Percentiles rank a stretch among this genome's conserved stretches.
These are phyloP conservation scores for Sebastes vulpes DNA, from an alignment of 2,797 vertebrate genomes.

Conservation along the genomic window DNA sequence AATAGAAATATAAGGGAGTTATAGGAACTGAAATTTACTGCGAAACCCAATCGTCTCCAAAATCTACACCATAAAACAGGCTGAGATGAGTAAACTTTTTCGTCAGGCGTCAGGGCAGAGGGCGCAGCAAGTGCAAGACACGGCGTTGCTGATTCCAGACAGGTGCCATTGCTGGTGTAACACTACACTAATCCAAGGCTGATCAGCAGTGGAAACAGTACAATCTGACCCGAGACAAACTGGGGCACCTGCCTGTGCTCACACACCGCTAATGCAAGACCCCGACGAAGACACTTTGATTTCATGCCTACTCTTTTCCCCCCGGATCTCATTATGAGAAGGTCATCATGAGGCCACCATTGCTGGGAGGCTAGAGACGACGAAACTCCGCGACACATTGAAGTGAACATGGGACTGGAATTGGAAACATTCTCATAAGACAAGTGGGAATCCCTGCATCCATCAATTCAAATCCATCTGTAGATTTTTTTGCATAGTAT, in stretches of 20 bases:
- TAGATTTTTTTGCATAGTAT: not conserved
- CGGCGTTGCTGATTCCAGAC: constrained; percentile 52
- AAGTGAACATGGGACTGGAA: constrained; percentile 51
- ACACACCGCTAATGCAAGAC: constrained; percentile 52
- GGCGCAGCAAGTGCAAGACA: constrained; percentile 45
- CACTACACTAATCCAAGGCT: constrained; percentile 69
- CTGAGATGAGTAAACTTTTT: not conserved
- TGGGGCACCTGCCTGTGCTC: constrained; percentile 55
- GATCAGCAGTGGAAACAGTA: constrained; percentile 74
- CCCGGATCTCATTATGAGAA: constrained; percentile 74
- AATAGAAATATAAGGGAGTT: not conserved
- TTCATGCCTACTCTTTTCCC: constrained; percentile 57
- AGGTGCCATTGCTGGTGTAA: constrained; percentile 66
- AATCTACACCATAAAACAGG: not conserved
- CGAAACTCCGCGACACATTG: constrained; percentile 3
- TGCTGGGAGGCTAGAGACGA: constrained; percentile 21
- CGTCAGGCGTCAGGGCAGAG: constrained; percentile 43
- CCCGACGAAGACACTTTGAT: constrained; percentile 70
- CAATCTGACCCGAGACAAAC: constrained; percentile 67
- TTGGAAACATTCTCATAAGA: constrained; percentile 40
- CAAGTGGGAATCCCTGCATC: constrained; percentile 31
- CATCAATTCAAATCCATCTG: not conserved
- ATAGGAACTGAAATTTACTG: not conserved
- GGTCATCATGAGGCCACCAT: constrained; percentile 65
- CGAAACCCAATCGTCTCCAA: not conserved